Evolutionary conservation across 2,113 vertebrate genomes (phyloP), one percentile per base, ranked within the genome.

Genomic region (Sisor rabdophorus): DNA sequence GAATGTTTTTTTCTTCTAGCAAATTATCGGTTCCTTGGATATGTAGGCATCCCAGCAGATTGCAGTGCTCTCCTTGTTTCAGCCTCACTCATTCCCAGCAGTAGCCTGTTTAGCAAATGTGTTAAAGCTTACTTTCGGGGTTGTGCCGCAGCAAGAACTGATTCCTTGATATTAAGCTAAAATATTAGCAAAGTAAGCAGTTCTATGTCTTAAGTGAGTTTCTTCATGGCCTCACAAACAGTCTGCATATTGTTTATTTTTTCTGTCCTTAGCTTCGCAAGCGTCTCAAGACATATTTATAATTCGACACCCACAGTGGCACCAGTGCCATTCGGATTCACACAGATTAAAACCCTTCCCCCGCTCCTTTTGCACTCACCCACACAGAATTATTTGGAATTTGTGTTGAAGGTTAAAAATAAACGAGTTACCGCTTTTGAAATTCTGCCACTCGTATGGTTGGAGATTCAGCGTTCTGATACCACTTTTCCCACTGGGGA

Each of bases 381-480:
- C 36, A 65, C 24, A 68, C 69, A 61, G 79, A 85, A 88, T 86
- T 85, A 73, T 81, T 73, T 73, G 72, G 67, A 75, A 76, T 75
- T 80, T 74, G 54, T 22, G 73, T 50, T 73, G 79, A 75, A 82
- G 77, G 85, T 88, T 88, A 89, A 89, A 89, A 91, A 89, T 90
- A 88, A 83, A 86, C 88, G 52, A 55, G 86, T 89, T 85, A 88
- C 86, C 88, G 87, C 88, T 89, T 90, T 91, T 88, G 82, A 89
- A 88, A 91, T 90, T 88, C 86, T 79, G 85, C 87, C 84, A 87
- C 85, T 88, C 82, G 79, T 87, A 92, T 94, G 94, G 94, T 97
- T 96, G 96, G 95, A 93, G 91, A 95, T 94, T 92, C 93, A 93
- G 85, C 92, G 92, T 94, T 91, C 92, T 93, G 95, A 94, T 87